A percentile compares a stretch with the other conserved stretches of the same genome.
phyloP scores from a whole-genome alignment of 2,113 vertebrate species.

The Eurystomus gularis region DNA sequence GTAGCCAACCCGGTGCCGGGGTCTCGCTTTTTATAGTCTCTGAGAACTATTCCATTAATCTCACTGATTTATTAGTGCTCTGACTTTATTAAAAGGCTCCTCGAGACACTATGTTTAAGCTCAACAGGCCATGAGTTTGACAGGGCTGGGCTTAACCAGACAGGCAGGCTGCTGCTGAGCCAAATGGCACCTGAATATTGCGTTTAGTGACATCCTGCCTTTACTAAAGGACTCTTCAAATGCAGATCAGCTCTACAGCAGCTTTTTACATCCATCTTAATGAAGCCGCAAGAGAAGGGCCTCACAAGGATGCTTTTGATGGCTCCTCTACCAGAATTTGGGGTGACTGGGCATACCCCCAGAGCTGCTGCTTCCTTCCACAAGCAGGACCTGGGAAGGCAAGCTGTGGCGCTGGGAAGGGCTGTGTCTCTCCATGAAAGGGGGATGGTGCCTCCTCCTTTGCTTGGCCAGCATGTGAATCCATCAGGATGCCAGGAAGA shows the following conservation, averaged over 20 bases:
- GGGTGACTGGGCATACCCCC: not conserved
- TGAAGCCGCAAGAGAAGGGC: not conserved
- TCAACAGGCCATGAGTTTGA: not conserved
- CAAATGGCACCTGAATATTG: not conserved
- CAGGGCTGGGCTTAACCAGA: not conserved
- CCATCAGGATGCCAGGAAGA: not conserved
- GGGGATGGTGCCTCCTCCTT: not conserved
- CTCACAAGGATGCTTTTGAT: not conserved
- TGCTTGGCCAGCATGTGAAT: fast-evolving
- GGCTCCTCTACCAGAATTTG: not conserved
- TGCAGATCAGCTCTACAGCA: not conserved
- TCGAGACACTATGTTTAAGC: not conserved
- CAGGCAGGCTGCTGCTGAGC: not conserved
- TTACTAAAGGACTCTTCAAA: not conserved
- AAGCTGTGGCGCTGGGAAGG: not conserved
- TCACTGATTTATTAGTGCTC: not conserved
- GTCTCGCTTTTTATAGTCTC: not conserved
- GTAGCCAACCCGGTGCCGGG: not conserved
- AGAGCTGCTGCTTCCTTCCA: not conserved
- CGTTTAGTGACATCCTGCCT: not conserved
- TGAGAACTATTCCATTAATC: not conserved
- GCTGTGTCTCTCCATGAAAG: not conserved
- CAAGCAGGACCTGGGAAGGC: not conserved
- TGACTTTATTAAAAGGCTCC: not conserved
- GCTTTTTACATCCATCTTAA: not conserved